phyloP scores from a whole-genome alignment of 2,888 invertebrate genomes.

The Drosophila cracens region DNA sequence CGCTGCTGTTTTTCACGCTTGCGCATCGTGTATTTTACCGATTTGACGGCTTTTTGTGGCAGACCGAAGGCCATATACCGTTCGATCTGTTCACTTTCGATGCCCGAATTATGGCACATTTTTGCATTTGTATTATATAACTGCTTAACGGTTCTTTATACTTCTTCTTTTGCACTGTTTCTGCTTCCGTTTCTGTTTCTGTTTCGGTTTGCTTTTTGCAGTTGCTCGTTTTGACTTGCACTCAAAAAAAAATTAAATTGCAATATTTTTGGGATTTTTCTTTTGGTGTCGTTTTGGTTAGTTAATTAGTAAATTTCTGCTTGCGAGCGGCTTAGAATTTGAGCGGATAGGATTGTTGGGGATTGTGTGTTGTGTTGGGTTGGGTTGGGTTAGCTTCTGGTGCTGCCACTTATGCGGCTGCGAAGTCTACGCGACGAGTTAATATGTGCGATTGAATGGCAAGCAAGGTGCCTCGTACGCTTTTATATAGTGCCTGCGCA shows the following conservation, averaged over 20 bases:
- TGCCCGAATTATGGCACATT: conserved; percentile 83
- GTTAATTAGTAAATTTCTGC: conserved; percentile 40
- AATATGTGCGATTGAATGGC: conserved; percentile 72
- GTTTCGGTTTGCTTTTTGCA: conserved; percentile 12
- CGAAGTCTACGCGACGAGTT: conserved; percentile 69
- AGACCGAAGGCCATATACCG: conserved; percentile 82
- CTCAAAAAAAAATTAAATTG: conserved; percentile 33
- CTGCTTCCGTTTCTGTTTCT: conserved; percentile 4
- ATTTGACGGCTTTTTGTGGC: conserved; percentile 83
- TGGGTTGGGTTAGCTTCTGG: conserved; percentile 30
- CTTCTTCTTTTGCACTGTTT: conserved; percentile 7
- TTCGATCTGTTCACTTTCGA: conserved; percentile 83
- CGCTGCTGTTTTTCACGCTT: conserved; percentile 73
- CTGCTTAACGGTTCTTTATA: conserved; percentile 33
- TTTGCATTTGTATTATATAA: conserved; percentile 64
- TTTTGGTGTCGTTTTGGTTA: conserved; percentile 36
- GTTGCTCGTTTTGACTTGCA: conserved; percentile 32
- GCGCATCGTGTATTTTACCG: conserved; percentile 79
- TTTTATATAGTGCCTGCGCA: conserved; percentile 67
- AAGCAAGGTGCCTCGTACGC: conserved; percentile 30
- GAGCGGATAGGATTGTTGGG: conserved; percentile 4
- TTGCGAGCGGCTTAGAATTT: conserved; percentile 32
- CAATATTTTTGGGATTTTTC: conserved; percentile 20
- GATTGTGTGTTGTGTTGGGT: neutral
- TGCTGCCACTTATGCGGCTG: conserved; percentile 34